phyloP scores from a whole-genome alignment of 2,888 invertebrate genomes.

The Steinernema carpocapsae region DNA sequence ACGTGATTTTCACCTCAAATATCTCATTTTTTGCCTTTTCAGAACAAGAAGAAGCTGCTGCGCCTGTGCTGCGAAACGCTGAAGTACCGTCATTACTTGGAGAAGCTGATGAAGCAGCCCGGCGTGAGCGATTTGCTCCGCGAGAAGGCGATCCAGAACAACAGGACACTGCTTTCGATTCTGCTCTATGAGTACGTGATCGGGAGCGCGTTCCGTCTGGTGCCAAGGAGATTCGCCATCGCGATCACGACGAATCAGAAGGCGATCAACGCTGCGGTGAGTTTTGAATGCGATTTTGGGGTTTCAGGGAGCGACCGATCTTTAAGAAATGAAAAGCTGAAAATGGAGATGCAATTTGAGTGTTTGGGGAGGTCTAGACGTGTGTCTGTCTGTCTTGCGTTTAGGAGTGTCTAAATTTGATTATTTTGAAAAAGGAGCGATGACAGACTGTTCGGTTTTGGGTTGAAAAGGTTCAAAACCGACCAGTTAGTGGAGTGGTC shows the following conservation, averaged over 20 bases:
- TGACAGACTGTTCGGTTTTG: no score
- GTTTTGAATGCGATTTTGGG: no score
- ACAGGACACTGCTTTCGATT: constrained; percentile 49
- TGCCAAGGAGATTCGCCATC: constrained; percentile 19
- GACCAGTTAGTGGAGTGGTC: no score
- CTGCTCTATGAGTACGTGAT: constrained; percentile 55
- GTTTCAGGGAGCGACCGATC: no score
- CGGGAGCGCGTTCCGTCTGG: constrained; percentile 48
- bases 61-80: constrained; percentile 61
- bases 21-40: constrained; percentile 39
- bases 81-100: constrained; percentile 51
- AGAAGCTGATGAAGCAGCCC: constrained; percentile 38
- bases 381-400: no score
- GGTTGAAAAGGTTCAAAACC: no score
- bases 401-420: no score
- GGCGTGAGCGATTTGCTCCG: constrained; percentile 43
- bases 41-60: constrained; percentile 65
- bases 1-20: neutral
- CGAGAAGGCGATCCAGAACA: constrained; percentile 46
- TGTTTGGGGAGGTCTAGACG: no score
- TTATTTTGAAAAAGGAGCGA: no score
- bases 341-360: no score
- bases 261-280: neutral
- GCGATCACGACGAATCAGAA: constrained; percentile 17
- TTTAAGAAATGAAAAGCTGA: no score